Evolutionary conservation across 1,140 invertebrate species (phyloP), one percentile per base, ranked within the genome.

Genomic region (Mycetomoellerius zeteki): DNA sequence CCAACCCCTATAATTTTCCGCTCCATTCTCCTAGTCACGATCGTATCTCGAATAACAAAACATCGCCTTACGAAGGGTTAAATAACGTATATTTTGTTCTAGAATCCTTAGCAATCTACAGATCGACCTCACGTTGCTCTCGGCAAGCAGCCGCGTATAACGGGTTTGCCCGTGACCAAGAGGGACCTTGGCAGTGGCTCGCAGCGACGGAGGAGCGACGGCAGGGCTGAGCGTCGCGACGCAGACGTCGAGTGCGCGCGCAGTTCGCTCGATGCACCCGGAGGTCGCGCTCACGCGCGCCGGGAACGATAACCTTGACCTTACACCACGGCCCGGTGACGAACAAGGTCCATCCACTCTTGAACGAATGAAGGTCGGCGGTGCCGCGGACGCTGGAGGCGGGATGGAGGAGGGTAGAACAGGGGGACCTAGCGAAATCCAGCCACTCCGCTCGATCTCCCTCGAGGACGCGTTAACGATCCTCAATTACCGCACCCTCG

Each of bases 241-340:
- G 93, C 93, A 93, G 92, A 92, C 91, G 93, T 87, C 87, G 87
- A 80, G 62, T 84, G 93, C 94, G 93, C 94, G 91, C 94, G 94
- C 94, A 93, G 89, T 90, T 91, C 93, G 90, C 91, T 93, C 93
- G 92, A 93, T 92, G 91, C 91, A 87, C 86, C 86, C 86, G 89
- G 89, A 88, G 88, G 90, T 87, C 87, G 86, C 76, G 75, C 54
- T 50, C 75, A 43, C 69, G 52, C 87, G 78, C 89, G 89, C 82
- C 86, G 67, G 62, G 78, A 72, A 67, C 86, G 69, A 54, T 54
- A 87, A 89, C 92, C 91, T 92, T 91, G 91, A 92, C 91, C 91
- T 92, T 92, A 92, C 75, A 91, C 84, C 85, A 80, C 82, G 30
- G 75, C 77, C 77, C 84, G 89, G 30, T 85, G 87, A 87, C 87